Conservation (phyloP, 2,888 invertebrate species). For the Diadegma fenestrale region DNA sequence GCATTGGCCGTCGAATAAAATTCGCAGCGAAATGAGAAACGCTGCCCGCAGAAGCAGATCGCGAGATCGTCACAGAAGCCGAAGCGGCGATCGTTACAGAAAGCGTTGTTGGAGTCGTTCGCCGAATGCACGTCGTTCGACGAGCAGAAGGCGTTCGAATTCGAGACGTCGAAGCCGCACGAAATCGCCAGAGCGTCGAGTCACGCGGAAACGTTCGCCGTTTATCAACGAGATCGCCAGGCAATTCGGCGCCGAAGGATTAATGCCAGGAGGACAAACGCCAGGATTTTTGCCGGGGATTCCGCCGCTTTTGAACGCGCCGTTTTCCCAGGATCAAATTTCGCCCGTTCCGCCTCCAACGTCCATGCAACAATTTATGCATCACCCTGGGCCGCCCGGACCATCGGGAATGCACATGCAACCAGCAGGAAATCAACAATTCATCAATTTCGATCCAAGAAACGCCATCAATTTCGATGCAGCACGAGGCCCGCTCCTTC, state of each 20-base stretch:
- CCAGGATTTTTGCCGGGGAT: conserved; percentile 72
- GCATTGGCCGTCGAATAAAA: conserved; percentile 66
- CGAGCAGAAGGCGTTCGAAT: conserved; percentile 67
- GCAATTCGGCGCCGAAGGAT: conserved; percentile 79
- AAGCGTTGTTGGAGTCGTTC: conserved; percentile 80
- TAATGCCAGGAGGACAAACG: conserved; percentile 65
- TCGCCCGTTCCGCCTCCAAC: conserved; percentile 41
- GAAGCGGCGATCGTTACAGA: conserved; percentile 76
- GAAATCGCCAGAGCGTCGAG: conserved; percentile 78
- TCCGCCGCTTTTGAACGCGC: conserved; percentile 65
- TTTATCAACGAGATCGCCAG: conserved; percentile 83
- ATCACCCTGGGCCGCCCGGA: conserved; percentile 69
- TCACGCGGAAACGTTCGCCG: conserved; percentile 80
- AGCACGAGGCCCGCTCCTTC: conserved; percentile 68
- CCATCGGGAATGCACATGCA: conserved; percentile 68
- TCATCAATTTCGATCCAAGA: conserved; percentile 76
- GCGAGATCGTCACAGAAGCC: conserved; percentile 80
- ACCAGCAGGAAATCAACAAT: conserved; percentile 62
- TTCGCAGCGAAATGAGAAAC: conserved; percentile 71
- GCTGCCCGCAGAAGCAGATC: conserved; percentile 80
- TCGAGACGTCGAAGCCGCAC: conserved; percentile 77
- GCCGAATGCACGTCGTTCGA: conserved; percentile 73
- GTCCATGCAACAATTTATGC: conserved; percentile 65
- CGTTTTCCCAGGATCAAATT: conserved; percentile 62
- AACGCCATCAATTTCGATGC: conserved; percentile 77